phyloP scores from a whole-genome alignment of 2,113 vertebrate genomes.

The Henicopernis longicauda region DNA sequence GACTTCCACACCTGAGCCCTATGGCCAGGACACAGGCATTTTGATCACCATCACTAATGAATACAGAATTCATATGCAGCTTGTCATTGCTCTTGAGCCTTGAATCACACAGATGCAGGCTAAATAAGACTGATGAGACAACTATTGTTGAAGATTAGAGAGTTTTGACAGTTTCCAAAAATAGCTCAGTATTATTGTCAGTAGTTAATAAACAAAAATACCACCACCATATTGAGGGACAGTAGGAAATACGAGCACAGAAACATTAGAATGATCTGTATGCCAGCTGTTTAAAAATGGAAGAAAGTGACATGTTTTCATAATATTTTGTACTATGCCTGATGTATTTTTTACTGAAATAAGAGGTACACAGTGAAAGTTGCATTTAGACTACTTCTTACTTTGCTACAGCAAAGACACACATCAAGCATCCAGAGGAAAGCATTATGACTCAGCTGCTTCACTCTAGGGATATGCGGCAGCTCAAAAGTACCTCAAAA shows the following conservation, averaged over 20 bases:
- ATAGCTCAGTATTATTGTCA: neutral
- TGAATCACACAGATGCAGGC: slow-evolving; percentile 44
- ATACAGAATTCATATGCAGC: slow-evolving; percentile 74
- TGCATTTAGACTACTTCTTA: neutral
- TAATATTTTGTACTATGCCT: neutral
- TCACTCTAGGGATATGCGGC: neutral
- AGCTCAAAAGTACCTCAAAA: neutral
- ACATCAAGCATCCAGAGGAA: fast-evolving
- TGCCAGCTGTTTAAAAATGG: neutral
- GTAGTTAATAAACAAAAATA: slow-evolving; percentile 15
- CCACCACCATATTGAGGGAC: neutral
- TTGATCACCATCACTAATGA: slow-evolving; percentile 76
- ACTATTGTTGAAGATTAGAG: slow-evolving; percentile 61
- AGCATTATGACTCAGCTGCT: fast-evolving
- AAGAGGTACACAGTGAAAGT: neutral
- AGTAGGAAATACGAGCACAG: neutral
- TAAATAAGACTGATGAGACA: slow-evolving; percentile 55
- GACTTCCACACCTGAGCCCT: slow-evolving; percentile 78
- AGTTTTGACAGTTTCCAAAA: slow-evolving; percentile 62
- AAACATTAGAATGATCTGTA: neutral
- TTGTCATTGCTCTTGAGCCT: slow-evolving; percentile 67
- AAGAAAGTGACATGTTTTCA: neutral
- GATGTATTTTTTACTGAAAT: neutral
- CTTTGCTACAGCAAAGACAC: neutral
- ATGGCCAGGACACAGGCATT: slow-evolving; percentile 63